Evolutionary conservation across 2,797 vertebrate genomes (phyloP), one percentile per base, ranked within the genome.

Genomic region (Pangasius djambal): DNA sequence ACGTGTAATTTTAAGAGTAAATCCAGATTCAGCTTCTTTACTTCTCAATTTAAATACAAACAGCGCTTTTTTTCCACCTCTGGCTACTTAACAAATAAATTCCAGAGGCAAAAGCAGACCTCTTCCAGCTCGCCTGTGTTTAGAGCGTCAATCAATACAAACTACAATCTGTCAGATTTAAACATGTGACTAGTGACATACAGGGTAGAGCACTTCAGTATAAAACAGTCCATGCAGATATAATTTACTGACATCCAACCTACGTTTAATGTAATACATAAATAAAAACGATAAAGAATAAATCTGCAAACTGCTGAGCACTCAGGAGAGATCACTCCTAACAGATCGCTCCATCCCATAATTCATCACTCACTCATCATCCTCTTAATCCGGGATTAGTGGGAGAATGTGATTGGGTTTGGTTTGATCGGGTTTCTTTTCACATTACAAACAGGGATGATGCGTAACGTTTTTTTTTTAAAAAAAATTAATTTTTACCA

Each of bases 251-350:
- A 72, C 69, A 8, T 40, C 37, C 40, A 40, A 28, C 9, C 15
- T 79, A 34, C 15, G 9, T 31, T 31, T 31, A 31, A 20, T 9
- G 10, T 18, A 20, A 20, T 22, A 34, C 1, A 81, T 10, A 22
- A 48, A 63, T 31, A 37, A 61, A 8, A 59, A 44, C 22, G 59
- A 57, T 31, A 59, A 74, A 72, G 50, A 7, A 16, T 59, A 61
- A 40, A 40, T 20, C 4, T 55, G 13, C 37, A 63, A 52, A 81
- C 4, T 16, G 57, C 87, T 85, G 63, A 87, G 18, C 67, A 79
- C 84, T 92, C 70, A 65, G 85, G 86, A 88, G 50, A 86, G 78
- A 77, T 87, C 83, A 67, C 85, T 88, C 67, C 78, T 20, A 72
- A 37, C 61, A 65, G 48, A 86, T 20, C 52, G 25, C 25, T 65